Conservation (phyloP, 2,113 vertebrate species). For the Spea multiplicata region DNA sequence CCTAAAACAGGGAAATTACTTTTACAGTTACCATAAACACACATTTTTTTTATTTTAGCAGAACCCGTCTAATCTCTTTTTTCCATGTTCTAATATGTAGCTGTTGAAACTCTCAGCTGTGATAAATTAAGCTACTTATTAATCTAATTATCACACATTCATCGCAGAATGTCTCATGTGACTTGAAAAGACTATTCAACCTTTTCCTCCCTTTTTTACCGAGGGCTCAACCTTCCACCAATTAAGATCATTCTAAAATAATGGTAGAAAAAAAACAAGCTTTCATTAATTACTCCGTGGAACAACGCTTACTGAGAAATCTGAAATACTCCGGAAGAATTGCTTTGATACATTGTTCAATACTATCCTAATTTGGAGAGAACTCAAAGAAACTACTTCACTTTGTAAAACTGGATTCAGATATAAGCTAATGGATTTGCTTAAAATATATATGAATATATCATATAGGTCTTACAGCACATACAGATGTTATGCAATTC, state of each 20-base stretch:
- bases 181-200: constrained; percentile 94
- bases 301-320: constrained; percentile 70
- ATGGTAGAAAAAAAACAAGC: constrained; percentile 74
- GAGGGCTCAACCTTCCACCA: constrained; percentile 84
- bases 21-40: constrained; percentile 77
- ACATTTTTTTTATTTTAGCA: constrained; percentile 70
- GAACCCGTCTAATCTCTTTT: constrained; percentile 89
- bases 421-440: constrained; percentile 20
- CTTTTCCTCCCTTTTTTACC: constrained; percentile 77
- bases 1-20: neutral
- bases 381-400: constrained; percentile 32
- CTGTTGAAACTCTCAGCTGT: constrained; percentile 96
- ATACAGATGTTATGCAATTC: too few relatives aligned
- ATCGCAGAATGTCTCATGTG: constrained; percentile 88
- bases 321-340: constrained; percentile 73
- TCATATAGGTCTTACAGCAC: too few relatives aligned
- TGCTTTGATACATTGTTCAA: constrained; percentile 67
- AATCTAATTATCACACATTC: constrained; percentile 99
- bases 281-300: constrained; percentile 74
- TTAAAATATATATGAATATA: neutral
- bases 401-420: constrained; percentile 15
- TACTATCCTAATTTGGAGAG: constrained; percentile 59
- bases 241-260: constrained; percentile 91
- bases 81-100: constrained; percentile 88
- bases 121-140: constrained; percentile 99